Evolutionary conservation across 2,888 invertebrate genomes (phyloP).

Genomic region (Drosophila affinis): DNA sequence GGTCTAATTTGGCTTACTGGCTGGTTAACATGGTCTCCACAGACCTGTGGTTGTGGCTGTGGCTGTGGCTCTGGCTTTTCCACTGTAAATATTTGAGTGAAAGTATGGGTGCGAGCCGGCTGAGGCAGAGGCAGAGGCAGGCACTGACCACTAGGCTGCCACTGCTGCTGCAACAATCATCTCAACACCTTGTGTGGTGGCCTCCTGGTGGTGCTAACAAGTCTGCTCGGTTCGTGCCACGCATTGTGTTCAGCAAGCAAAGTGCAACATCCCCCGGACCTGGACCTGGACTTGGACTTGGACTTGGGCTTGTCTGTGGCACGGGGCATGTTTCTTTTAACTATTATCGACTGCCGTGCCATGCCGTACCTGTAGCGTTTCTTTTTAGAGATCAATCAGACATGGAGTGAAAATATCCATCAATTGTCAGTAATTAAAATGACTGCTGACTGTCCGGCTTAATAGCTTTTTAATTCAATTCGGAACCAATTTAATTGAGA

Average conservation of each 20-base stretch:
- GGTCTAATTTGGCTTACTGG: constrained; percentile 58
- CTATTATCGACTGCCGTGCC: constrained; percentile 23
- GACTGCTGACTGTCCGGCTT: constrained; percentile 13
- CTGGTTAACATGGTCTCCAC: constrained; percentile 33
- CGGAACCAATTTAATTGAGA: constrained; percentile 27
- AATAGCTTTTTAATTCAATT: constrained; percentile 24
- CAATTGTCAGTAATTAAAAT: constrained; percentile 40
- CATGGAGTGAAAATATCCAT: constrained; percentile 62
- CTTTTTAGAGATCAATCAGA: constrained; percentile 36
- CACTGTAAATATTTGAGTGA: constrained; percentile 73
- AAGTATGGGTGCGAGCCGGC: constrained; percentile 49
- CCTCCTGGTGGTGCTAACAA: constrained; percentile 33
- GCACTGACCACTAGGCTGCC: constrained; percentile 32
- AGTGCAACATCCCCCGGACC: constrained; percentile 9
- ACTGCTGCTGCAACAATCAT: constrained; percentile 18
- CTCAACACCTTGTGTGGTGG: constrained; percentile 36
- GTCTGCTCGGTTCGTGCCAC: constrained; percentile 4
- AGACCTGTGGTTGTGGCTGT: constrained; percentile 4
- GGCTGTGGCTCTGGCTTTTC: constrained; percentile 21
- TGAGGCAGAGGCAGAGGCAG: constrained; percentile 1
- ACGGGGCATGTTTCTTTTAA: constrained; percentile 38
- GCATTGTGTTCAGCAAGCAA: not conserved
- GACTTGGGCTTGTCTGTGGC: constrained; percentile 19
- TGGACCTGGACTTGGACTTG: not conserved
- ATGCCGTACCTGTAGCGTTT: constrained; percentile 4